These are phyloP conservation scores for Aradophagus sp. DNA, from an alignment of 1,140 invertebrate species.

Conservation along the genomic window DNA sequence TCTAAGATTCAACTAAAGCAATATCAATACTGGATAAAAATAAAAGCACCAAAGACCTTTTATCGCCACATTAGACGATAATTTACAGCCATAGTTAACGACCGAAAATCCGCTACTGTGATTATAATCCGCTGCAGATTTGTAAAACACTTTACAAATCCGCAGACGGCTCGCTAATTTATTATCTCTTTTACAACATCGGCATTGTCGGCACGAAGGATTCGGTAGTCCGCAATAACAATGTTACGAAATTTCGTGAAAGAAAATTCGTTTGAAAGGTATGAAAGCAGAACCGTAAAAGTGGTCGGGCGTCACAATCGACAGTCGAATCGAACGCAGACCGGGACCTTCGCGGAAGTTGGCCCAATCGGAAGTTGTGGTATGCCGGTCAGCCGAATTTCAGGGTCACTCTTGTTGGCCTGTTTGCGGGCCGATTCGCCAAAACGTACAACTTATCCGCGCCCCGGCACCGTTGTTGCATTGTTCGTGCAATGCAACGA, in stretches of 20 bases:
- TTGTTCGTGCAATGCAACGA: too few species aligned
- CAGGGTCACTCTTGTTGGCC: too few species aligned
- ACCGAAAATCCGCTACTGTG: too few species aligned
- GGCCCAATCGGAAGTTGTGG: slow-evolving; percentile 49
- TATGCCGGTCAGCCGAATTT: slow-evolving; percentile 29
- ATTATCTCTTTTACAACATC: slow-evolving; percentile 8
- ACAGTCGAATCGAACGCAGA: slow-evolving; percentile 20
- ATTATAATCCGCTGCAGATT: slow-evolving; percentile 4
- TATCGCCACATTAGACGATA: slow-evolving; percentile 5
- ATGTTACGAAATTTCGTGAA: slow-evolving; percentile 6
- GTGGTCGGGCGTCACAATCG: slow-evolving; percentile 16
- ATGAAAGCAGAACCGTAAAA: slow-evolving; percentile 35
- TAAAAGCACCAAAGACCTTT: slow-evolving; percentile 1
- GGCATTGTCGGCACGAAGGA: slow-evolving; percentile 4
- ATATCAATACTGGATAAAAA: too few species aligned
- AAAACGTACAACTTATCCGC: too few species aligned
- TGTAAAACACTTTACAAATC: slow-evolving; percentile 12
- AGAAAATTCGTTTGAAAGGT: slow-evolving; percentile 25
- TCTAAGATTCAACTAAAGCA: too few species aligned
- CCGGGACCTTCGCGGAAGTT: slow-evolving; percentile 33
- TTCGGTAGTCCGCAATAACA: slow-evolving; percentile 12
- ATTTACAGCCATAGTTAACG: slow-evolving; percentile 5
- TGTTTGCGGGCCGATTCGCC: too few species aligned
- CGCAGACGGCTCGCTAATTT: slow-evolving; percentile 9
- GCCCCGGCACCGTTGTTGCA: too few species aligned